Percentiles rank a stretch among this genome's conserved stretches.
Conservation (phyloP, 1,140 invertebrate genomes). For the Aricia agestis region DNA sequence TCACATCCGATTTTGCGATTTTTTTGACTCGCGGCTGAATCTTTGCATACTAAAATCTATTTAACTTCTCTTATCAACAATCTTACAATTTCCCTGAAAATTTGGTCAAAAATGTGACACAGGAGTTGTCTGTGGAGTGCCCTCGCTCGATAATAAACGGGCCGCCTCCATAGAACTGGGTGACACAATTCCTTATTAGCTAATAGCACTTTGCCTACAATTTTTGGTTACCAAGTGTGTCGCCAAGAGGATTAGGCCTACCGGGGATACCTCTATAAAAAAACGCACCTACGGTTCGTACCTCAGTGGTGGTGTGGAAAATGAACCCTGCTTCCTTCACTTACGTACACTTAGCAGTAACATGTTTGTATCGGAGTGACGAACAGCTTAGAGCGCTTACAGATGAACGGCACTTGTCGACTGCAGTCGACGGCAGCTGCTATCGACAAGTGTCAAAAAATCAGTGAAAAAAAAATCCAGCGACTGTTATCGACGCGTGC, state of each 20-base stretch:
- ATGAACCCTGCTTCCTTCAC: constrained; percentile 34
- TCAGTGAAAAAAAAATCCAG: too few species aligned
- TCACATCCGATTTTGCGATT: too few species aligned
- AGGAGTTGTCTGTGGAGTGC: constrained; percentile 29
- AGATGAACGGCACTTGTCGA: too few species aligned
- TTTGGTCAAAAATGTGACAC: neutral
- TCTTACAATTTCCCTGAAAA: neutral
- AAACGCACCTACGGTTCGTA: constrained; percentile 72
- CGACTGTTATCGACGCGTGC: too few species aligned
- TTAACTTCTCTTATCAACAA: neutral
- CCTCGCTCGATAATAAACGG: constrained; percentile 57
- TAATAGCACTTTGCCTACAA: constrained; percentile 52
- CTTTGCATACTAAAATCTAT: too few species aligned
- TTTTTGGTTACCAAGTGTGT: constrained; percentile 29
- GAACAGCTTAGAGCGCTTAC: too few species aligned
- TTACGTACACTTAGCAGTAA: neutral
- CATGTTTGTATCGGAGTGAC: too few species aligned
- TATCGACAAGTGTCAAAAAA: too few species aligned
- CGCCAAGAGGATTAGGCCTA: constrained; percentile 66
- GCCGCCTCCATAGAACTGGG: constrained; percentile 60
- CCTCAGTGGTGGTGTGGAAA: constrained; percentile 72
- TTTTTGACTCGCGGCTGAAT: too few species aligned
- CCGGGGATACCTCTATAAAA: constrained; percentile 72
- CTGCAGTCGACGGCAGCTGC: too few species aligned
- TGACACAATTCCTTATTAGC: constrained; percentile 71